Evolutionary conservation across 2,888 invertebrate genomes (phyloP).

Genomic region (Amphipoea lucens): DNA sequence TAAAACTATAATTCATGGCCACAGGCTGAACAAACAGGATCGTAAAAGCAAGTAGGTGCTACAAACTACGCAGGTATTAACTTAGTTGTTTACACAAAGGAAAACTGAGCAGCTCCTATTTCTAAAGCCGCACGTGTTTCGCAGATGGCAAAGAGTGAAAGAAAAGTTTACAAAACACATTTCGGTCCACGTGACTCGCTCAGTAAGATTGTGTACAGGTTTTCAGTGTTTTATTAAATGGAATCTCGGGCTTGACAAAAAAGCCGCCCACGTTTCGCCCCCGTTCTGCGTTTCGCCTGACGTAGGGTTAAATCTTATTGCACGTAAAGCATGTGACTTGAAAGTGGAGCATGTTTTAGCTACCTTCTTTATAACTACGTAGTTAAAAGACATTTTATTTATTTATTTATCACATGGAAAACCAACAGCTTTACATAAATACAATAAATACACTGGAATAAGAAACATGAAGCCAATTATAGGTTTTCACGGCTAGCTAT

Average conservation of each 20-base stretch:
- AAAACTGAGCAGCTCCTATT: slow-evolving; percentile 33
- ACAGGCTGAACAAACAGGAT: not conserved
- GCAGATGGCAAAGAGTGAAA: slow-evolving; percentile 50
- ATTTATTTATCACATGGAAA: too few relatives aligned
- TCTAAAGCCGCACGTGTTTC: slow-evolving; percentile 48
- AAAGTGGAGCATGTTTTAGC: slow-evolving; percentile 15
- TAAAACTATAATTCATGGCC: not conserved
- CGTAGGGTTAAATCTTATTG: slow-evolving; percentile 24
- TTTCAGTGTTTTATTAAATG: slow-evolving; percentile 42
- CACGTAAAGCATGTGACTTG: slow-evolving; percentile 34
- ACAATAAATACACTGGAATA: too few relatives aligned
- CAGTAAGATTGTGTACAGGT: slow-evolving; percentile 30
- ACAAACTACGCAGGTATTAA: slow-evolving; percentile 19
- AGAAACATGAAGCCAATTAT: too few relatives aligned
- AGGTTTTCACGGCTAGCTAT: too few relatives aligned
- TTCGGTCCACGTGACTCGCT: slow-evolving; percentile 49
- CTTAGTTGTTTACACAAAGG: slow-evolving; percentile 38
- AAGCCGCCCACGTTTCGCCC: slow-evolving; percentile 33
- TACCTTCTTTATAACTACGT: not conserved
- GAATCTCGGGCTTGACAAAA: slow-evolving; percentile 27
- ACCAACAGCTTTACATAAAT: too few relatives aligned
- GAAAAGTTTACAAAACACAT: slow-evolving; percentile 58
- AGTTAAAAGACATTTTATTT: not conserved
- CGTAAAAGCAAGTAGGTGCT: not conserved
- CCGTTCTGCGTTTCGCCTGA: slow-evolving; percentile 28